Evolutionary conservation across 2,797 vertebrate species (phyloP), one percentile per base, ranked within the genome.

Genomic region (Catharus ustulatus): DNA sequence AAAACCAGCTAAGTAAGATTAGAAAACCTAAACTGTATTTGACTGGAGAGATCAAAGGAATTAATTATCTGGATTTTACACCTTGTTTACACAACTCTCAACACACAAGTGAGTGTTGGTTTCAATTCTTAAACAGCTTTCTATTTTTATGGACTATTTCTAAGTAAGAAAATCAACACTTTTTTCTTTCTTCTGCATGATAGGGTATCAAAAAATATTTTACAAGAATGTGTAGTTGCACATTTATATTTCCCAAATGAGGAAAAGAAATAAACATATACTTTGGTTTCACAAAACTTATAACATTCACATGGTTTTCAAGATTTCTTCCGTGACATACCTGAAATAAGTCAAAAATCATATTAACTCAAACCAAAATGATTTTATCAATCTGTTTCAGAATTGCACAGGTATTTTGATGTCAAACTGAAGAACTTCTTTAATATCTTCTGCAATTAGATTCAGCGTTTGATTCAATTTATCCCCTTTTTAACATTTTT

Each of bases 91-190:
- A 55, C 23, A 66, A 20, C 27, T 58, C 36, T n/a, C 55, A 80
- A 73, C 27, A 80, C 0, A 42, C 11, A 80, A 58, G 2, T 8
- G 9, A 2, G 0, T 9, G 27, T 1, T 34, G 16, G 32, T 48
- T 84, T 74, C 18, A 57, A 19, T 15, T 74, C 16, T 45, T n/a
- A 40, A 67, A 48, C 7, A 86, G 42, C 7, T 51, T 77, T 80
- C 43, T 54, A 42, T 23, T 67, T 76, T 45, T 57, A 74, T 10
- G 7, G 36, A 55, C 19, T 78, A 24, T 14, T 59, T 86, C 71
- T 11, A 66, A 63, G 30, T 26, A 59, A 29, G 23, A 27, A 73
- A 86, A 69, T 52, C 0, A 62, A 55, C 16, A 84, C 0, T 6
- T 73, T 26, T 48, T 76, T 46, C n/a, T 24, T 77, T 67, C 10